A percentile compares a stretch with the other conserved stretches of the same genome.
phyloP scores from a whole-genome alignment of 2,888 invertebrate species.

The Pemphredon lugubris region DNA sequence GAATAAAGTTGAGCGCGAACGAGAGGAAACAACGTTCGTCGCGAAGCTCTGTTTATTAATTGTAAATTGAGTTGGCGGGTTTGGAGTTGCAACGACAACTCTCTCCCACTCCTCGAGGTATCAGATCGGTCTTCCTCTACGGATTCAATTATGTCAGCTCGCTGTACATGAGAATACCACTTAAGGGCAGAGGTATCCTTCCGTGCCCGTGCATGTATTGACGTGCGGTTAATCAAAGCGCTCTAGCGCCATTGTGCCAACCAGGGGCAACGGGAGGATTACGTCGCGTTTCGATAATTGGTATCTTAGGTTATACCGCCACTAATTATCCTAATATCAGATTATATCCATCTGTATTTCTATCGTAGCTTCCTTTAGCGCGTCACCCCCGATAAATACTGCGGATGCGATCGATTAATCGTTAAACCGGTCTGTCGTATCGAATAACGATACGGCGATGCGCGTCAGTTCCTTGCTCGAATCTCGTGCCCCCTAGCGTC shows the following conservation, averaged over 20 bases:
- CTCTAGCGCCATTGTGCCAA: constrained; percentile 23
- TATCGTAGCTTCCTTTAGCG: background rate
- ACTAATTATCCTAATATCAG: constrained; percentile 42
- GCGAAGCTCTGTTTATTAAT: constrained; percentile 6
- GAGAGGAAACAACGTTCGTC: background rate
- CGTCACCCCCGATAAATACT: background rate
- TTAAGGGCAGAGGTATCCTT: constrained; percentile 55
- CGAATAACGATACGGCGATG: background rate
- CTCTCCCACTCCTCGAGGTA: constrained; percentile 32
- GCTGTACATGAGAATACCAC: constrained; percentile 52
- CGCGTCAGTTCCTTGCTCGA: too few species aligned
- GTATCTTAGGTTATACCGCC: constrained; percentile 43
- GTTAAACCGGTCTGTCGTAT: background rate
- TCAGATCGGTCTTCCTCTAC: constrained; percentile 42
- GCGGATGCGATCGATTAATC: background rate
- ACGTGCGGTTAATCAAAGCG: constrained; percentile 59
- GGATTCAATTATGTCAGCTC: constrained; percentile 54
- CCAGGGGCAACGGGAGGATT: constrained; percentile 35
- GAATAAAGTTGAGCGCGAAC: too few species aligned
- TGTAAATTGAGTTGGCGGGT: constrained; percentile 1
- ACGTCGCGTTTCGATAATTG: constrained; percentile 50
- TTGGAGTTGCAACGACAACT: constrained; percentile 23
- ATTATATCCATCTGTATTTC: background rate
- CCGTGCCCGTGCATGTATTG: constrained; percentile 44
- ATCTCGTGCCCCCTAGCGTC: too few species aligned